Percentiles rank a stretch among this genome's conserved stretches.
Evolutionary conservation across 2,888 invertebrate species (phyloP).

Genomic region (Ormyrus nitidulus): DNA sequence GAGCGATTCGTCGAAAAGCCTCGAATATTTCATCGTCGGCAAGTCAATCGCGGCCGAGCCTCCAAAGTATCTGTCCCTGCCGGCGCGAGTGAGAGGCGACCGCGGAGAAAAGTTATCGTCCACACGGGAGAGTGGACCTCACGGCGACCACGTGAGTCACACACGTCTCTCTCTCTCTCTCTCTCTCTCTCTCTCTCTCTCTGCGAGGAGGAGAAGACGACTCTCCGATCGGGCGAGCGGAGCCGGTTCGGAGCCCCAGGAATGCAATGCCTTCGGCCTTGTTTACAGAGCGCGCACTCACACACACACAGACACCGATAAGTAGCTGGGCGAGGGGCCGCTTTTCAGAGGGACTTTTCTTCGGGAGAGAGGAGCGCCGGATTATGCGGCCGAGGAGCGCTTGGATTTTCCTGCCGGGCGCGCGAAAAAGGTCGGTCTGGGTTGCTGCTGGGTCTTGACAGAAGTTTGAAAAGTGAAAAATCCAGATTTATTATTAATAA

Average conservation of each 20-base stretch:
- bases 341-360: conserved; percentile 16
- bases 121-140: conserved; percentile 26
- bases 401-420: not conserved
- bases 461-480: too few relatives aligned
- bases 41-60: conserved; percentile 12
- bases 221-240: conserved; percentile 19
- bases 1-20: conserved; percentile 6
- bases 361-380: conserved; percentile 13
- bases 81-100: not conserved
- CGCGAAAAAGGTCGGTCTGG: not conserved
- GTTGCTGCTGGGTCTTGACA: too few relatives aligned
- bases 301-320: too few relatives aligned
- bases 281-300: conserved; percentile 49
- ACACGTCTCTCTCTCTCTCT: conserved; percentile 9
- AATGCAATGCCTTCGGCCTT: conserved; percentile 57
- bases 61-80: conserved; percentile 6
- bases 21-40: conserved; percentile 31
- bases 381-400: not conserved
- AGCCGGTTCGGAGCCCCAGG: conserved; percentile 55
- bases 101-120: conserved; percentile 36
- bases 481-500: too few relatives aligned
- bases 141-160: conserved; percentile 45
- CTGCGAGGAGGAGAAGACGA: conserved; percentile 40
- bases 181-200: too few relatives aligned
- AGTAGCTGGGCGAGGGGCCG: not conserved